These are phyloP conservation scores for Lasioglossum albipes DNA, from an alignment of 1,140 invertebrate species.

Conservation along the genomic window DNA sequence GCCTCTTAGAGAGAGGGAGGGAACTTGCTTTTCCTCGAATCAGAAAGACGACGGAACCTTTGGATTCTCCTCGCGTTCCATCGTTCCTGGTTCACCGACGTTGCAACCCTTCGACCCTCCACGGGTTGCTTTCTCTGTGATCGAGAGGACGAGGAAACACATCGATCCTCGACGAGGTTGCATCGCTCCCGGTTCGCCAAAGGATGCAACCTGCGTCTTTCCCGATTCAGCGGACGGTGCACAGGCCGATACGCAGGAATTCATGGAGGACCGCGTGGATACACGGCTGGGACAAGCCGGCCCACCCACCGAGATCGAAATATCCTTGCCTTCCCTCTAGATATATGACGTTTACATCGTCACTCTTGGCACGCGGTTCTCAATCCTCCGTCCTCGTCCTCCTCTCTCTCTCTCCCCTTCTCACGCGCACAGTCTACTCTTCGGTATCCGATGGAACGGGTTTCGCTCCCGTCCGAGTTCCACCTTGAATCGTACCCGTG, in stretches of 20 bases:
- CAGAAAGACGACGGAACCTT: no score
- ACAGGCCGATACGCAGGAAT: conserved; percentile 33
- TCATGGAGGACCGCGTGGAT: conserved; percentile 16
- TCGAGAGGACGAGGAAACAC: no score
- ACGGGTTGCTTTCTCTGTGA: no score
- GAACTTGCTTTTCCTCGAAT: no score
- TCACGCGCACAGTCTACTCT: not conserved
- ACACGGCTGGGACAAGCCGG: conserved; percentile 30
- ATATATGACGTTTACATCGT: conserved; percentile 54
- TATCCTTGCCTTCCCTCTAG: conserved; percentile 33
- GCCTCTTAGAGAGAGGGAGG: no score
- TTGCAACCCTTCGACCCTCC: no score
- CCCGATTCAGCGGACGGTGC: not conserved
- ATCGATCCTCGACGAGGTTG: no score
- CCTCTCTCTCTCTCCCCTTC: not conserved
- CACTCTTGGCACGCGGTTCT: conserved; percentile 51
- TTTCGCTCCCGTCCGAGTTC: conserved; percentile 43
- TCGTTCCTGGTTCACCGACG: no score
- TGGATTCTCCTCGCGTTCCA: no score
- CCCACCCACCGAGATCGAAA: conserved; percentile 51
- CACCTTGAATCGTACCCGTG: conserved; percentile 19
- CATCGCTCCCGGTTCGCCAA: no score
- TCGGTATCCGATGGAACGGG: conserved; percentile 56
- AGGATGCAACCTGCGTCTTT: not conserved
- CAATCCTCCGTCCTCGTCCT: not conserved